Evolutionary conservation across 2,113 vertebrate species (phyloP).

Genomic region (Calidris pugnax): DNA sequence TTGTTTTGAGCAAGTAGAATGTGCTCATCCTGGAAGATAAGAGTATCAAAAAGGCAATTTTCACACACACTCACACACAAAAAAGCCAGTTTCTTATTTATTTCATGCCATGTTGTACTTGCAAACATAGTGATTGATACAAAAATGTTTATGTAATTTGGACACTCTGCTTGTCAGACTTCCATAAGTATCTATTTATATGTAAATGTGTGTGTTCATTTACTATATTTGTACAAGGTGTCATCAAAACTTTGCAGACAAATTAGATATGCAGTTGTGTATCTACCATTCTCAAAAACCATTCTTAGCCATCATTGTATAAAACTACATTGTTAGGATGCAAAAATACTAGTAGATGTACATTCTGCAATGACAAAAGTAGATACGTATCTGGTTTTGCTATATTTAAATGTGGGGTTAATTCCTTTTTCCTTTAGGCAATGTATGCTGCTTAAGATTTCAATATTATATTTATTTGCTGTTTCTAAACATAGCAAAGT

Average conservation of each 20-base stretch:
- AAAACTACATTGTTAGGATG: not conserved
- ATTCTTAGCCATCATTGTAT: not conserved
- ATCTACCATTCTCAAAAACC: not conserved
- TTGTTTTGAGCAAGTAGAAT: not conserved
- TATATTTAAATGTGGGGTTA: not conserved
- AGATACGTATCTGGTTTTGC: not conserved
- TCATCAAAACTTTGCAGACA: not conserved
- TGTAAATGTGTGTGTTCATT: not conserved
- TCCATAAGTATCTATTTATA: not conserved
- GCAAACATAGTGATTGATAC: not conserved
- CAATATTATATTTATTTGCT: not conserved
- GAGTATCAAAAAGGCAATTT: not conserved
- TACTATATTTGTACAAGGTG: fast-evolving
- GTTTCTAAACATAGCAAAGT: not conserved
- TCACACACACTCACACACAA: not conserved
- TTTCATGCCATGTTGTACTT: not conserved
- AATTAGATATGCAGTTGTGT: not conserved
- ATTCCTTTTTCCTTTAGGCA: not conserved
- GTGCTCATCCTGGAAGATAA: not conserved
- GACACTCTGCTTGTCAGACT: not conserved
- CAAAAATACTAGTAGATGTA: not conserved
- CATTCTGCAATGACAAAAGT: not conserved
- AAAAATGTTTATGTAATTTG: not conserved
- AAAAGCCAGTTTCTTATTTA: not conserved
- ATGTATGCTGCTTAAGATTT: not conserved